A percentile compares a stretch with the other conserved stretches of the same genome.
Conservation (phyloP, 2,888 invertebrate species). For the Dyspetes luteomarginatus region DNA sequence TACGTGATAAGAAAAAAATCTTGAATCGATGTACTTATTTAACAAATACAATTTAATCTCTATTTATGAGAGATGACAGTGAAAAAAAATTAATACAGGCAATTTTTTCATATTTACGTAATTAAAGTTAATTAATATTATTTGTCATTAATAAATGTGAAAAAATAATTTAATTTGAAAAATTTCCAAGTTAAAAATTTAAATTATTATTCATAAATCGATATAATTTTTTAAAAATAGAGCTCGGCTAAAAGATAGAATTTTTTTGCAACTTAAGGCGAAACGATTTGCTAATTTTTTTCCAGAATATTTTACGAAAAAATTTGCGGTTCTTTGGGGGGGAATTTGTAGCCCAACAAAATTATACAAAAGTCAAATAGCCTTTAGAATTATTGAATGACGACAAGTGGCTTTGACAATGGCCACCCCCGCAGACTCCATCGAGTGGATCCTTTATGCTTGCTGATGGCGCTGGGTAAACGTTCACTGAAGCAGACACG, state of each 20-base stretch:
- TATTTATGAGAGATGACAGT: too few species aligned
- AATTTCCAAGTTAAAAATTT: too few species aligned
- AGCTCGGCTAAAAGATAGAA: too few species aligned
- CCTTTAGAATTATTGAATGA: conserved; percentile 61
- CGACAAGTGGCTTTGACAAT: conserved; percentile 66
- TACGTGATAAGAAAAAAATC: neutral
- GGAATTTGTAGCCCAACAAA: neutral
- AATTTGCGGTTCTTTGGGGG: conserved; percentile 26
- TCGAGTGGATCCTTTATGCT: conserved; percentile 62
- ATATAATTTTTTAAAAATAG: too few species aligned
- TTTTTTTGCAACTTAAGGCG: too few species aligned
- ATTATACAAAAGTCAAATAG: conserved; percentile 39
- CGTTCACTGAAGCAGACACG: conserved; percentile 54
- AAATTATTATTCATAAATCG: too few species aligned
- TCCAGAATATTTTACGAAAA: conserved; percentile 15
- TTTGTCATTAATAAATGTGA: too few species aligned
- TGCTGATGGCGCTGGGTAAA: conserved; percentile 40
- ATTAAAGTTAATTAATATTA: neutral
- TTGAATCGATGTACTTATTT: too few species aligned
- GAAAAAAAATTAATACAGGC: too few species aligned
- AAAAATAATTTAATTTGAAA: too few species aligned
- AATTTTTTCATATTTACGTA: too few species aligned
- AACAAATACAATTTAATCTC: too few species aligned
- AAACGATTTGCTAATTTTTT: conserved; percentile 39
- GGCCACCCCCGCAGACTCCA: conserved; percentile 57